Percentiles rank a stretch among this genome's conserved stretches.
These are phyloP conservation scores for Trichopria drosophilae DNA, from an alignment of 2,888 invertebrate genomes.

Conservation along the genomic window DNA sequence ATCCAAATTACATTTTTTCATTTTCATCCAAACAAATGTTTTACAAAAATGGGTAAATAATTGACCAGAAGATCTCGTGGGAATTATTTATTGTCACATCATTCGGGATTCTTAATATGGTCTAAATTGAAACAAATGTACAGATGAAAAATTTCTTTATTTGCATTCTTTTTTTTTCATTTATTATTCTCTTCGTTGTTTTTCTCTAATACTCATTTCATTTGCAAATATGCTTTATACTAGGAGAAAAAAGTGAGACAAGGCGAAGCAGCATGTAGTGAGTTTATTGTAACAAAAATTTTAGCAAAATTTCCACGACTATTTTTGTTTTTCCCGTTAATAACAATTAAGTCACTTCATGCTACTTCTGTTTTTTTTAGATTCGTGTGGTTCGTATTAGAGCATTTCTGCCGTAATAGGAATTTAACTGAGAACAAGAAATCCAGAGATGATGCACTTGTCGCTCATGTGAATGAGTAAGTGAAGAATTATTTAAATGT, in stretches of 20 bases:
- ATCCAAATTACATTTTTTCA: no score
- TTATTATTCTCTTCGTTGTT: slow-evolving; percentile 11
- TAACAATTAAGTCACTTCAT: slow-evolving; percentile 45
- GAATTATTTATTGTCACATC: no score
- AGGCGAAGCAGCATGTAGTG: slow-evolving; percentile 54
- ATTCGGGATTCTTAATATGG: no score
- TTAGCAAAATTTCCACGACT: slow-evolving; percentile 30
- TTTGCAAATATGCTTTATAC: slow-evolving; percentile 21
- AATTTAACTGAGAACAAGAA: no score
- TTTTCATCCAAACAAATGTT: no score
- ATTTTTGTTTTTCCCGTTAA: slow-evolving; percentile 35
- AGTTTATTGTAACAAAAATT: slow-evolving; percentile 33
- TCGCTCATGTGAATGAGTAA: no score
- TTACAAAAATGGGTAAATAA: no score
- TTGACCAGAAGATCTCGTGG: no score
- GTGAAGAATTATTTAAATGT: no score
- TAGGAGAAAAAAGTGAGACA: slow-evolving; percentile 51
- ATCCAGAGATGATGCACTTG: no score
- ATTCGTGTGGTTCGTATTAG: no score
- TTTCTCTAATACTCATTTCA: slow-evolving; percentile 19
- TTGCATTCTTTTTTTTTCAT: neutral
- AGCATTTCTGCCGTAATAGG: no score
- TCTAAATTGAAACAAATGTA: neutral
- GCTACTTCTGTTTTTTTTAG: slow-evolving; percentile 55
- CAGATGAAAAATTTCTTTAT: neutral